Evolutionary conservation across 64 coral and sea anemone genomes (phyloP).

Genomic region (Hydrozoanthus tunicans): DNA sequence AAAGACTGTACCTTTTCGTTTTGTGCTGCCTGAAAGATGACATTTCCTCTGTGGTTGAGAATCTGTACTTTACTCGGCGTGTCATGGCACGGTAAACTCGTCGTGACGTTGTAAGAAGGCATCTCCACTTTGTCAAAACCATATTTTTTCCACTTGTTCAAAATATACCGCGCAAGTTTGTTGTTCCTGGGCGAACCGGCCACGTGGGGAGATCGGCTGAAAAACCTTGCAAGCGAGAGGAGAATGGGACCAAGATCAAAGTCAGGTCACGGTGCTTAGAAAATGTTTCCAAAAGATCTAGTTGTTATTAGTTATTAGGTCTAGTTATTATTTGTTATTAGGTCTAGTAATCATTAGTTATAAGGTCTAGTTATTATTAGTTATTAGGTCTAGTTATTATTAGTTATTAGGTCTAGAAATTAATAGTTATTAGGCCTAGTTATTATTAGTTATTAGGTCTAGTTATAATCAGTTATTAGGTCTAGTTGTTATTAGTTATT

Average conservation of each 20-base stretch:
- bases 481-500: too few relatives aligned
- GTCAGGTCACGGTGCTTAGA: not conserved
- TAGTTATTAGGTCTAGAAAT: too few relatives aligned
- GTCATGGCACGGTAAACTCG: conserved; percentile 51
- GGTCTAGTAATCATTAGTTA: too few relatives aligned
- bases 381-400: too few relatives aligned
- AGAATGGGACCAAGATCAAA: not conserved
- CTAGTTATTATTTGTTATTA: too few relatives aligned
- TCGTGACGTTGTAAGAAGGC: conserved; percentile 65
- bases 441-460: too few relatives aligned
- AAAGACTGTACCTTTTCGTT: conserved; percentile 36
- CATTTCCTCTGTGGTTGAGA: conserved; percentile 37
- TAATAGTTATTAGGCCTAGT: too few relatives aligned
- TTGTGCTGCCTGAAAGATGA: conserved; percentile 51
- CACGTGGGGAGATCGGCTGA: conserved; percentile 66
- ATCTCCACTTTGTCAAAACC: conserved; percentile 78
- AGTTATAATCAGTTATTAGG: too few relatives aligned
- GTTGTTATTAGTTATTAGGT: too few relatives aligned
- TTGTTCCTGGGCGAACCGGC: conserved; percentile 70
- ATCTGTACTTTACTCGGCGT: conserved; percentile 71
- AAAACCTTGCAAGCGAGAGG: conserved; percentile 41
- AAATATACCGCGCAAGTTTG: conserved; percentile 63
- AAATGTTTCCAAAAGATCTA: too few relatives aligned
- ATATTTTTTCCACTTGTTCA: conserved; percentile 61
- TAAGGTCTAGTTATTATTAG: too few relatives aligned